Evolutionary conservation across 2,797 vertebrate species (phyloP), one percentile per base, ranked within the genome.

Genomic region (Poeciliopsis turneri): DNA sequence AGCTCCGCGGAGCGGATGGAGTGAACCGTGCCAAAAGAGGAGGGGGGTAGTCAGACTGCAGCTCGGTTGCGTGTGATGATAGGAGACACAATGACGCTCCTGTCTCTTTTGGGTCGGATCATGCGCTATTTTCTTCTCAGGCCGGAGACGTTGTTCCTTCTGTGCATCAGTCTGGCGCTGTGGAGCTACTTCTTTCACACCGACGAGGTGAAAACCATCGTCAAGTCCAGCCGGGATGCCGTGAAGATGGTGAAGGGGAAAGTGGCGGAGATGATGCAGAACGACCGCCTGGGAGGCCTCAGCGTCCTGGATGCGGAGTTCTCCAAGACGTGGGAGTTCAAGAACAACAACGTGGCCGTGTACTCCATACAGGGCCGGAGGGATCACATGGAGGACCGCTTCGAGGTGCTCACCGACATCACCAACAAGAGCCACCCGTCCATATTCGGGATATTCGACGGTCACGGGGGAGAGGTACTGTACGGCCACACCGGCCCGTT

Each of bases 161-260:
- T 99, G 89, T 99, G 98, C 86, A 97, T 99, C 95, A 99, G 98
- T 95, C 92, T 99, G 97, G 98, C 98, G 82, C 95, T 99, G 70
- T 99, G 98, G 98, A 99, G 98, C 94, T 99, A 99, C 92, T 99
- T 99, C 96, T 99, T 99, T 95, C 98, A 99, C 95, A 99, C 98
- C 25, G 98, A 99, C 93, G 98, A 99, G 87, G 98, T 99, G 94
- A 99, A 98, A 94, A 99, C 98, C 95, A 99, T 99, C 81, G 98
- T 99, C 73, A 98, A 99, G 96, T 99, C 98, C 83, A 99, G 98
- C 94, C 96, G 98, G 88, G 98, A 99, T 85, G 98, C 98, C 28
- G 98, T 99, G 91, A 98, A 99, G 95, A 99, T 99, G 98, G 98
- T 99, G 84, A 98, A 99, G 95, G 98, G 98, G 94, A 99, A 99